These are phyloP conservation scores for Danio aesculapii DNA, from an alignment of 2,797 vertebrate genomes.

Conservation along the genomic window DNA sequence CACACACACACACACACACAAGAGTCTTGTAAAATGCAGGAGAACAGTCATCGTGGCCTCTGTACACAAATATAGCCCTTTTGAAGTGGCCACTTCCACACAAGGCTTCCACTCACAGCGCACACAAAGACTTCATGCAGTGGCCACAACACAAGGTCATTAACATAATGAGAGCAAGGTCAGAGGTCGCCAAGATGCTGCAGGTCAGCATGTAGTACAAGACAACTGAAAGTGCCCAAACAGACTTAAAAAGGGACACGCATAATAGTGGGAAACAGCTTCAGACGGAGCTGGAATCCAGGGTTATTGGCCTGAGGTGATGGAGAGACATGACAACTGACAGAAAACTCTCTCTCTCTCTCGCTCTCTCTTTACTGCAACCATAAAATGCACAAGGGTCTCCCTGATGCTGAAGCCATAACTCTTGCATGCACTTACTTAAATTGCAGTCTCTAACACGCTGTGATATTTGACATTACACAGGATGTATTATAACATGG, in stretches of 20 bases:
- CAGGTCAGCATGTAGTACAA: conserved; percentile 55
- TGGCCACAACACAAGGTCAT: conserved; percentile 46
- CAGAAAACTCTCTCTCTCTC: conserved; percentile 25
- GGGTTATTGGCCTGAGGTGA: conserved; percentile 43
- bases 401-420: not conserved
- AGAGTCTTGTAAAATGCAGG: not conserved
- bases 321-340: conserved; percentile 15
- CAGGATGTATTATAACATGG: not conserved
- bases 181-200: conserved; percentile 48
- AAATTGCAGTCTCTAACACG: not conserved
- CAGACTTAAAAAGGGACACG: conserved; percentile 23
- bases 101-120: conserved; percentile 48
- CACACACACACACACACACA: not conserved
- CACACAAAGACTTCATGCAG: conserved; percentile 50
- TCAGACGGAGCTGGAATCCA: conserved; percentile 29
- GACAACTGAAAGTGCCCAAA: conserved; percentile 44
- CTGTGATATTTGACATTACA: not conserved
- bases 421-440: conserved; percentile 8
- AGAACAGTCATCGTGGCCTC: conserved; percentile 19
- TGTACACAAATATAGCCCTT: conserved; percentile 39
- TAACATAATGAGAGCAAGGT: conserved; percentile 55
- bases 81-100: conserved; percentile 63
- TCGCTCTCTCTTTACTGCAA: conserved; percentile 28
- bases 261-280: conserved; percentile 23
- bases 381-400: conserved; percentile 16